Evolutionary conservation across 2,797 vertebrate genomes (phyloP).

Genomic region (Staurois parvus): DNA sequence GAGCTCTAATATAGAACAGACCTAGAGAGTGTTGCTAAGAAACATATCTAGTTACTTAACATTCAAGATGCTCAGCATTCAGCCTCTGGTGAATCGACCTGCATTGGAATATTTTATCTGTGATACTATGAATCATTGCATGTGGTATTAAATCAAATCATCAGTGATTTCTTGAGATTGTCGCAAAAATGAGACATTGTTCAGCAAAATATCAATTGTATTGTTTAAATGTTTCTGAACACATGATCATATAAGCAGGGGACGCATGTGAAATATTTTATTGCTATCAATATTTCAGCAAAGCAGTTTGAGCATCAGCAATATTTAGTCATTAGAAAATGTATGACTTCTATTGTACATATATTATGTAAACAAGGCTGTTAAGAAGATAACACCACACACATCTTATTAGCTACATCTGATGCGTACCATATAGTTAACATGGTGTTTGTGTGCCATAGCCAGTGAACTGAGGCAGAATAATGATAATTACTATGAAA

Average conservation of each 20-base stretch:
- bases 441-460: too few relatives aligned
- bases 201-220: background rate
- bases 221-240: too few relatives aligned
- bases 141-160: constrained; percentile 11
- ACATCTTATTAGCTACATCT: background rate
- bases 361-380: background rate
- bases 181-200: background rate
- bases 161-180: constrained; percentile 1
- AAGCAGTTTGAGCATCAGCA: background rate
- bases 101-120: constrained; percentile 37
- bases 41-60: constrained; percentile 24
- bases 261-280: background rate
- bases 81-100: constrained; percentile 26
- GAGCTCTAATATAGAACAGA: background rate
- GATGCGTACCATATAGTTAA: background rate
- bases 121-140: constrained; percentile 7
- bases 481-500: too few relatives aligned
- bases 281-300: background rate
- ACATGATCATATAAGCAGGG: background rate
- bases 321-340: background rate
- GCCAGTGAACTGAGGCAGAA: too few relatives aligned
- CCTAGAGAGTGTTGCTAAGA: constrained; percentile 27
- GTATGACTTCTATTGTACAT: background rate
- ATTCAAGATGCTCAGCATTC: constrained; percentile 16
- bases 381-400: background rate